phyloP scores from a whole-genome alignment of 2,888 invertebrate genomes.

The Crioceris asparagi region DNA sequence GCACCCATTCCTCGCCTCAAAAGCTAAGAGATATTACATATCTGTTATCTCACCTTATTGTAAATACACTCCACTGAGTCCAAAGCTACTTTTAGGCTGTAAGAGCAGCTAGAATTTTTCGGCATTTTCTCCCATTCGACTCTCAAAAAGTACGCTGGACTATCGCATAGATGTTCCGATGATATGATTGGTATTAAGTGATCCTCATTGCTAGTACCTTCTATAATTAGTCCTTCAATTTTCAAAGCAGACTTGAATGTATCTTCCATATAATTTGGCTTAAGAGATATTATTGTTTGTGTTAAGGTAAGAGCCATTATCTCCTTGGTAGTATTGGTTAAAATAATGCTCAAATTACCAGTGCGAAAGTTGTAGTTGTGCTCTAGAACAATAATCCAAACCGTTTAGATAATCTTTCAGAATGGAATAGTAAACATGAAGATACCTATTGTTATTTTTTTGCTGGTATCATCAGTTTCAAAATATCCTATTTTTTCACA shows the following conservation, averaged over 20 bases:
- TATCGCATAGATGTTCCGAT: slow-evolving; percentile 48
- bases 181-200: slow-evolving; percentile 60
- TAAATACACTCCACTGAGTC: slow-evolving; percentile 69
- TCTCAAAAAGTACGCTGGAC: slow-evolving; percentile 59
- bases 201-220: slow-evolving; percentile 62
- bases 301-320: slow-evolving; percentile 61
- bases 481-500: slow-evolving; percentile 36
- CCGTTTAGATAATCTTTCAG: not conserved
- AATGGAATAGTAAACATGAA: not conserved
- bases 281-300: slow-evolving; percentile 44
- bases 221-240: slow-evolving; percentile 65
- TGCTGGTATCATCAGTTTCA: slow-evolving; percentile 17
- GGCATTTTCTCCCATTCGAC: slow-evolving; percentile 66
- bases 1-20: not conserved
- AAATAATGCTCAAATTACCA: slow-evolving; percentile 58
- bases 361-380: slow-evolving; percentile 67
- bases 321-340: slow-evolving; percentile 58
- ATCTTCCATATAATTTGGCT: slow-evolving; percentile 28
- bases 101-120: slow-evolving; percentile 49
- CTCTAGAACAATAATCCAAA: slow-evolving; percentile 39
- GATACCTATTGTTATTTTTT: slow-evolving; percentile 22
- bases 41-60: slow-evolving; percentile 50
- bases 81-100: slow-evolving; percentile 51
- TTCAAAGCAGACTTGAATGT: slow-evolving; percentile 28
- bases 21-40: slow-evolving; percentile 1